Percentiles rank a stretch among this genome's conserved stretches.
Evolutionary conservation across 1,140 invertebrate genomes (phyloP).

Genomic region (Octopus bimaculoides): DNA sequence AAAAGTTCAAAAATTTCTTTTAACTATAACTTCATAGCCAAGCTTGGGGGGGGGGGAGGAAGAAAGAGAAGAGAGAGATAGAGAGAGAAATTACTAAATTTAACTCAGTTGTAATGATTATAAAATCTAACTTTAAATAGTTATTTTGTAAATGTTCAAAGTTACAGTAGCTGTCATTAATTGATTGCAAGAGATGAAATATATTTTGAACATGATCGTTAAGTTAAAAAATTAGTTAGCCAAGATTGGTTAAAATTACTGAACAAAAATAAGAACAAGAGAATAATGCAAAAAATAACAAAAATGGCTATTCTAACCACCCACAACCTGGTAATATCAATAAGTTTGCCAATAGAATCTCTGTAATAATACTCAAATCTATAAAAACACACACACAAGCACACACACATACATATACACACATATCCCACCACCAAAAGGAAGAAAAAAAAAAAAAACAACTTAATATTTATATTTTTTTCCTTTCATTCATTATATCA

Average conservation of each 20-base stretch:
- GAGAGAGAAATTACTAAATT: neutral
- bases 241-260: no score
- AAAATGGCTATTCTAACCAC: neutral
- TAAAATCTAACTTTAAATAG: neutral
- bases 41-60: neutral
- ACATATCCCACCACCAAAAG: no score
- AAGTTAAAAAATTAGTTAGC: no score
- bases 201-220: no score
- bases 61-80: conserved; percentile 1
- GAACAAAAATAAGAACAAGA: neutral
- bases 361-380: neutral
- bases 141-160: no score
- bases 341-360: neutral
- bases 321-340: neutral
- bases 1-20: neutral
- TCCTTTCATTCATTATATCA: no score
- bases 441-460: no score
- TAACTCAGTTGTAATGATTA: neutral
- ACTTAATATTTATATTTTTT: no score
- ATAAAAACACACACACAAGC: no score
- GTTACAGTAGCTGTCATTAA: no score
- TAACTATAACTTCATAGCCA: neutral
- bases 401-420: no score
- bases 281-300: conserved; percentile 4
- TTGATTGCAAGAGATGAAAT: no score